A percentile compares a stretch with the other conserved stretches of the same genome.
phyloP scores from a whole-genome alignment of 2,797 vertebrate genomes.

The Gallinago stenura region DNA sequence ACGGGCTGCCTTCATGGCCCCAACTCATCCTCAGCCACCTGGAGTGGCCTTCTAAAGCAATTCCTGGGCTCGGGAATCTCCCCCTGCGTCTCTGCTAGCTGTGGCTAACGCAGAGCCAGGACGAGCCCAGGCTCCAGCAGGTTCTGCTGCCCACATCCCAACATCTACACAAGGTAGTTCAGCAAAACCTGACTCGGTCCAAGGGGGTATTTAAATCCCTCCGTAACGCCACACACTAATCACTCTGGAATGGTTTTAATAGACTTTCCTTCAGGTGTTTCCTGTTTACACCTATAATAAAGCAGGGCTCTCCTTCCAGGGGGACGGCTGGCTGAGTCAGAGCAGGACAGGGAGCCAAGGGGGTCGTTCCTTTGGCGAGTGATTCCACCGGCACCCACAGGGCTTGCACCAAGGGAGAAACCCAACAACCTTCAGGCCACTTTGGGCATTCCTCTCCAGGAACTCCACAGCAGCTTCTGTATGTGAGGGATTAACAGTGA shows the following conservation, averaged over 20 bases:
- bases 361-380: fast-evolving
- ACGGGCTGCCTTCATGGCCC: fast-evolving
- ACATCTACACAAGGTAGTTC: neutral
- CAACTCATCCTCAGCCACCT: neutral
- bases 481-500: neutral
- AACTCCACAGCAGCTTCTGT: neutral
- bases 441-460: neutral
- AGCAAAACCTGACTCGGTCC: neutral
- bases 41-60: neutral
- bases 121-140: neutral
- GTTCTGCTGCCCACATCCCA: neutral
- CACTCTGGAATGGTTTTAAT: neutral
- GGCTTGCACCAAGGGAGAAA: neutral
- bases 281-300: neutral
- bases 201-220: neutral
- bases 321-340: too few species aligned
- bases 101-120: neutral
- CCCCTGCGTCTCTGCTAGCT: fast-evolving
- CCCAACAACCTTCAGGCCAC: neutral
- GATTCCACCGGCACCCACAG: fast-evolving
- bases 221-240: fast-evolving
- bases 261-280: neutral
- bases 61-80: neutral
- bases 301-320: neutral
- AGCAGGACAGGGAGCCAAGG: neutral